These are phyloP conservation scores for Drosophila sproati DNA, from an alignment of 1,140 invertebrate genomes.

Conservation along the genomic window DNA sequence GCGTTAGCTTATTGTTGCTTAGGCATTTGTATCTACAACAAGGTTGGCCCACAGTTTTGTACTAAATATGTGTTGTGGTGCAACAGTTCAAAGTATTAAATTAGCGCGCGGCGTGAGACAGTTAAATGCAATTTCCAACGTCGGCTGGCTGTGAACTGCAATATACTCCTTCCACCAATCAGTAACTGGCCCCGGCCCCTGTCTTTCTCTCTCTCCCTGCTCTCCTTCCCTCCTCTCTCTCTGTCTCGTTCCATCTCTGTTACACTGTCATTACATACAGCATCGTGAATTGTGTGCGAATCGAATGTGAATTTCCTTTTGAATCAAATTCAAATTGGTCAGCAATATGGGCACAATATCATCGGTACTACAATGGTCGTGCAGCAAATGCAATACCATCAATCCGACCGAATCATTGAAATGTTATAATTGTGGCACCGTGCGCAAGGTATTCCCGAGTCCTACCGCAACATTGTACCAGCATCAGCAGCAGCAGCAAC, in stretches of 20 bases:
- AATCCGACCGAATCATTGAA: slow-evolving; percentile 92
- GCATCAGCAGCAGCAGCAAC: slow-evolving; percentile 37
- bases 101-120: slow-evolving; percentile 40
- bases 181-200: slow-evolving; percentile 18
- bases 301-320: slow-evolving; percentile 43
- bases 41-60: slow-evolving; percentile 48
- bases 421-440: slow-evolving; percentile 91
- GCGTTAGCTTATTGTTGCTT: slow-evolving; percentile 51
- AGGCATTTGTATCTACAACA: slow-evolving; percentile 60
- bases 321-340: slow-evolving; percentile 30
- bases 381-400: slow-evolving; percentile 92
- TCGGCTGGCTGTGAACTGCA: slow-evolving; percentile 41
- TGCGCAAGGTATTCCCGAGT: slow-evolving; percentile 85
- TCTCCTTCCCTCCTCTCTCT: slow-evolving; percentile 1
- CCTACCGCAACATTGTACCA: slow-evolving; percentile 63
- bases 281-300: slow-evolving; percentile 46
- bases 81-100: slow-evolving; percentile 56
- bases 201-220: background rate
- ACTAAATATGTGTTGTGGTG: slow-evolving; percentile 59
- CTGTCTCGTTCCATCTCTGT: slow-evolving; percentile 9
- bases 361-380: slow-evolving; percentile 95
- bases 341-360: slow-evolving; percentile 94
- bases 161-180: slow-evolving; percentile 17
- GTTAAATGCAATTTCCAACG: slow-evolving; percentile 43
- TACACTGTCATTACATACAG: slow-evolving; percentile 23